Conservation (phyloP, 2,113 vertebrate genomes). For the Platanista minor region DNA sequence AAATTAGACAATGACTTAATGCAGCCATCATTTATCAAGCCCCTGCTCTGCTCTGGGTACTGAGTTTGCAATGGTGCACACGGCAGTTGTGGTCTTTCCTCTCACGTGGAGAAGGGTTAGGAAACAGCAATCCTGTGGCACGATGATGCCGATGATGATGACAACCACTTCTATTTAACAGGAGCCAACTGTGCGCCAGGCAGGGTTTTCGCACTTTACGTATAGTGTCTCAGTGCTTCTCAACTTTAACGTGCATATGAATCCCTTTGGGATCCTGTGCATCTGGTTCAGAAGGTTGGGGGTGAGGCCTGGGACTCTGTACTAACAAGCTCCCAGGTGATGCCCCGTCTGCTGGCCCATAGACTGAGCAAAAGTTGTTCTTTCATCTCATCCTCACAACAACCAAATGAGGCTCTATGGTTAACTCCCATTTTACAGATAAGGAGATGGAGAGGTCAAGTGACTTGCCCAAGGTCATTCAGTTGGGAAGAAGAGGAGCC, state of each 20-base stretch:
- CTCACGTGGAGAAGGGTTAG: background rate
- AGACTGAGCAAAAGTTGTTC: background rate
- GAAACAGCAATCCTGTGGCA: too few species aligned
- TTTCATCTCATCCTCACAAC: background rate
- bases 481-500: background rate
- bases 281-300: background rate
- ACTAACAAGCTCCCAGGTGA: background rate
- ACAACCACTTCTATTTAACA: rapidly evolving
- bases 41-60: background rate
- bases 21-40: too few species aligned
- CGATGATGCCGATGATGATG: rapidly evolving
- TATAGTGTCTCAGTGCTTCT: background rate
- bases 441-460: background rate
- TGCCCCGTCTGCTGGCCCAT: background rate
- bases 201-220: background rate
- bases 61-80: rapidly evolving
- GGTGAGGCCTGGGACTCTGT: background rate
- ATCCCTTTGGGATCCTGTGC: background rate
- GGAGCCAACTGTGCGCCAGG: background rate
- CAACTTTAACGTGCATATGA: rapidly evolving
- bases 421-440: background rate
- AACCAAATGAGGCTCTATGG: rapidly evolving
- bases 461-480: background rate
- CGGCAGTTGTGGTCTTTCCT: rapidly evolving
- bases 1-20: background rate